phyloP scores from a whole-genome alignment of 2,113 vertebrate genomes.

The Antigone vipio region DNA sequence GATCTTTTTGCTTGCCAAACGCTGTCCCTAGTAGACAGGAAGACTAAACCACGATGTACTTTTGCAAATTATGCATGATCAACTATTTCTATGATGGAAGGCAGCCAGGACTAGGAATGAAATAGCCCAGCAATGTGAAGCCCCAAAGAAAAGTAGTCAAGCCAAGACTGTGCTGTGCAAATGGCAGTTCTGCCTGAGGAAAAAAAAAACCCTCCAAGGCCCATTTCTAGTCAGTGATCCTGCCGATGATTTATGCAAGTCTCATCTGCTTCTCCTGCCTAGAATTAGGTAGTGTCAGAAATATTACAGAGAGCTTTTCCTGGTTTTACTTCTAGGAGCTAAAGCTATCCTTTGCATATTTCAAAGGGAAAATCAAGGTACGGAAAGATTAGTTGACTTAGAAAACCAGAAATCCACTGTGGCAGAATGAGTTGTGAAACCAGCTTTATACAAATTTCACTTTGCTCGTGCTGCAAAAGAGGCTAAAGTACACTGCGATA shows the following conservation, averaged over 20 bases:
- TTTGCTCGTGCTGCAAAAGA: not conserved
- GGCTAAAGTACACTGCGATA: not conserved
- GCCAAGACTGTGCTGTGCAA: not conserved
- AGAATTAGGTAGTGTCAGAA: not conserved
- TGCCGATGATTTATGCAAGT: not conserved
- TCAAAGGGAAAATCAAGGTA: not conserved
- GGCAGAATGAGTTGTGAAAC: not conserved
- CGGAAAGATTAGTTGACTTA: not conserved
- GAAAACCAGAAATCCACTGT: not conserved
- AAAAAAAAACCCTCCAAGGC: not conserved
- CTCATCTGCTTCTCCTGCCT: not conserved
- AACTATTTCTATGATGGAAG: conserved; percentile 4
- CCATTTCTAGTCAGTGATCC: not conserved
- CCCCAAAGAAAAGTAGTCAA: not conserved
- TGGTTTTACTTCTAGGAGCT: not conserved
- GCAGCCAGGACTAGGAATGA: not conserved
- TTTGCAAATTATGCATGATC: not conserved
- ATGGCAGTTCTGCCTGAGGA: not conserved
- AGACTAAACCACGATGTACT: not conserved
- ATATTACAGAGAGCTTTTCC: not conserved
- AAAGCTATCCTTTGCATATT: not conserved
- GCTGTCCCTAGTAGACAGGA: not conserved
- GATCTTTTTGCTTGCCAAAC: not conserved
- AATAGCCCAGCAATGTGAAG: not conserved
- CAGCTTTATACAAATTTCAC: not conserved